Evolutionary conservation across 30 jellyfish, hydroid and myxozoan genomes (phyloP).

Genomic region (Hydractinia symbiolongicarpus): DNA sequence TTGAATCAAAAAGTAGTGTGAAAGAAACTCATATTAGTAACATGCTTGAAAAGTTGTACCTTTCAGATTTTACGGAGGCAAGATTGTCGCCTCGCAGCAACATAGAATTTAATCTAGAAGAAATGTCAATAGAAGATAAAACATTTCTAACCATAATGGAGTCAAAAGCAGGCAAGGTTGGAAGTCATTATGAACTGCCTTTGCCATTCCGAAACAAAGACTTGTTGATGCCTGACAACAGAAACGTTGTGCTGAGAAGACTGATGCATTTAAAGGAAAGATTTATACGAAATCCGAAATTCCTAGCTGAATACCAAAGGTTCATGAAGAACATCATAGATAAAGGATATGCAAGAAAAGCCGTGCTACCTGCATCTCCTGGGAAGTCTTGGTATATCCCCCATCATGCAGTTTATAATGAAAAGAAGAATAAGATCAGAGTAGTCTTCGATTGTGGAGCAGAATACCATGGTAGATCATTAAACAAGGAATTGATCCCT

Average conservation of each 20-base stretch:
- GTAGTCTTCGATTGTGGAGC: constrained; percentile 51
- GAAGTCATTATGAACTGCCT: not conserved
- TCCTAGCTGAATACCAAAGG: not conserved
- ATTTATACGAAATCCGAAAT: not conserved
- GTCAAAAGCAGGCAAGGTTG: not conserved
- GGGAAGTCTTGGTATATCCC: constrained; percentile 62
- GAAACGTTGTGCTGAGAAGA: not conserved
- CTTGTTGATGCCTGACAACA: not conserved
- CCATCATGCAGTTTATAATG: constrained; percentile 50
- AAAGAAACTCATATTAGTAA: not conserved
- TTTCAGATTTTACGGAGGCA: not conserved
- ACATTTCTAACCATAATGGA: not conserved
- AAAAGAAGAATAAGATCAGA: constrained; percentile 38
- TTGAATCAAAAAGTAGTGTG: not conserved
- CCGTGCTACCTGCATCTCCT: not conserved
- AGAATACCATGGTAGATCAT: constrained; percentile 41
- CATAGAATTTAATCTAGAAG: not conserved
- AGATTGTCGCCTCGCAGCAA: not conserved
- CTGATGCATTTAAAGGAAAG: not conserved
- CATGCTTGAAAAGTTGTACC: constrained; percentile 7
- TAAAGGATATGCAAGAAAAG: constrained; percentile 6
- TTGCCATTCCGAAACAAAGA: not conserved
- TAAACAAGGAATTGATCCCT: not conserved
- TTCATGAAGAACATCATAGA: constrained; percentile 22
- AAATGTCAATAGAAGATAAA: constrained; percentile 4